phyloP scores from a whole-genome alignment of 2,888 invertebrate genomes.

The Meandrusa payeni region DNA sequence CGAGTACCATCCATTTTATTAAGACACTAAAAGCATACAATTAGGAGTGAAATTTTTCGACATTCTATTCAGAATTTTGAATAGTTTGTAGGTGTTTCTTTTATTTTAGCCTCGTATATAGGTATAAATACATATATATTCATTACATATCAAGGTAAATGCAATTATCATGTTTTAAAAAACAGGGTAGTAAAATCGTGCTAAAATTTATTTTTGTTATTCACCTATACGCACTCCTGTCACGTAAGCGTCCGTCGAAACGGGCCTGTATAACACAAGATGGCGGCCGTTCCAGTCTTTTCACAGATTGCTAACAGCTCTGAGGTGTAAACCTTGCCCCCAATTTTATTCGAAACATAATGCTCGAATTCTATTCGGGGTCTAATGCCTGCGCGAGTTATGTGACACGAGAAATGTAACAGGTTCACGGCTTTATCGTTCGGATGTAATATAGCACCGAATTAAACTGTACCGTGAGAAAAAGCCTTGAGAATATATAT shows the following conservation, averaged over 20 bases:
- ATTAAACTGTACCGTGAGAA: conserved; percentile 8
- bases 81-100: too few species aligned
- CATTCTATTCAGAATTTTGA: too few species aligned
- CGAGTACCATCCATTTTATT: too few species aligned
- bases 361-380: conserved; percentile 10
- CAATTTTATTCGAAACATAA: conserved; percentile 11
- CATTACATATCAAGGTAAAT: too few species aligned
- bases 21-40: too few species aligned
- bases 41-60: too few species aligned
- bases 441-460: conserved; percentile 15
- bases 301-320: conserved; percentile 14
- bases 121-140: too few species aligned
- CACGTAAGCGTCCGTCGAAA: conserved; percentile 1
- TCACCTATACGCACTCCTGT: background rate
- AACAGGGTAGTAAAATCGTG: background rate
- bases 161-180: too few species aligned
- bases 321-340: conserved; percentile 10
- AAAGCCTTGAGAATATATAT: conserved; percentile 11
- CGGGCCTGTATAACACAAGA: background rate
- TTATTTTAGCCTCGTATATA: too few species aligned
- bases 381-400: conserved; percentile 11
- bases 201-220: background rate
- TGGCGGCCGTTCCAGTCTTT: conserved; percentile 4
- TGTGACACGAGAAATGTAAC: conserved; percentile 14
- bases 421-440: conserved; percentile 16